Conservation (phyloP, 2,888 invertebrate species). For the Drosophila robusta region DNA sequence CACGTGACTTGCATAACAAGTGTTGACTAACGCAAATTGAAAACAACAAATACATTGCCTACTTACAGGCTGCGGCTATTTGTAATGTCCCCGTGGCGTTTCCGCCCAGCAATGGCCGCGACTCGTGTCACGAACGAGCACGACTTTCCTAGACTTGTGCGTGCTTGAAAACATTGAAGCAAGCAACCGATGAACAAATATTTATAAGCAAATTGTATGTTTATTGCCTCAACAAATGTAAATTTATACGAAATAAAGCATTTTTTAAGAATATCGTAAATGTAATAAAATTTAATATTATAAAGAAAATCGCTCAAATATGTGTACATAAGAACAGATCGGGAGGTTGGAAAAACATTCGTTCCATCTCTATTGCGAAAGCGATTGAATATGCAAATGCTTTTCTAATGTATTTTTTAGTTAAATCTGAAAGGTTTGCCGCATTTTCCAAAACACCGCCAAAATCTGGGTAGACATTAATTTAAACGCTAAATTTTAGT, state of each 20-base stretch:
- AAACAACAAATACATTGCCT: slow-evolving; percentile 69
- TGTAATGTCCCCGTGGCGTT: slow-evolving; percentile 24
- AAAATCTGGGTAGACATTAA: slow-evolving; percentile 1
- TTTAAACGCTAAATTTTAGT: background rate
- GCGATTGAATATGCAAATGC: no score
- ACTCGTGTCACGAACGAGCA: slow-evolving; percentile 9
- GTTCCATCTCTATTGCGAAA: background rate
- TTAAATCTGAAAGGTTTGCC: background rate
- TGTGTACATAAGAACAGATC: no score
- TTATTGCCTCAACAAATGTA: no score
- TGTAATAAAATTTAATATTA: no score
- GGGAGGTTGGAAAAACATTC: no score
- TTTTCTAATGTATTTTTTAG: background rate
- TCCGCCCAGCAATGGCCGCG: slow-evolving; percentile 12
- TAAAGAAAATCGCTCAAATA: no score
- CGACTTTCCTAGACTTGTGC: no score
- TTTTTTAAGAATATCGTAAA: no score
- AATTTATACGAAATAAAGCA: no score
- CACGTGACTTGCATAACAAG: slow-evolving; percentile 73
- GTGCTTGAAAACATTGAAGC: no score
- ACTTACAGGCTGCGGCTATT: slow-evolving; percentile 52
- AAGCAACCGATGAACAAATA: no score
- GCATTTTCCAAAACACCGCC: background rate
- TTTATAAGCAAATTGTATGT: no score
- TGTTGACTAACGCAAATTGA: slow-evolving; percentile 64